Percentiles rank a stretch among this genome's conserved stretches.
These are phyloP conservation scores for Corythornis madagascariensis DNA, from an alignment of 2,113 vertebrate species.

Conservation along the genomic window DNA sequence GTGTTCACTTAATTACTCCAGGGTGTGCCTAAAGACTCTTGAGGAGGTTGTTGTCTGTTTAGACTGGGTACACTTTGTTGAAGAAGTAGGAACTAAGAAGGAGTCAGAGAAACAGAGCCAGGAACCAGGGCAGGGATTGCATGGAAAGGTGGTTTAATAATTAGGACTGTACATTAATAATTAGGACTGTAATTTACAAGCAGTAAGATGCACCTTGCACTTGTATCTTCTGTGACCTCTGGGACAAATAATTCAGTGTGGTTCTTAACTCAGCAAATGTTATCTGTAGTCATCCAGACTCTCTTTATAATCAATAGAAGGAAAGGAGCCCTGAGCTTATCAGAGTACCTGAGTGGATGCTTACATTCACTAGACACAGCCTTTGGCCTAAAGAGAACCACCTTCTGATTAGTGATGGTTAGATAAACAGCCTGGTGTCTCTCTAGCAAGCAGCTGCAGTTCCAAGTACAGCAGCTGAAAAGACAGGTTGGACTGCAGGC, in stretches of 20 bases:
- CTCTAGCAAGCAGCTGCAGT: neutral
- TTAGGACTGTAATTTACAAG: neutral
- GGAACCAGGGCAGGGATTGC: neutral
- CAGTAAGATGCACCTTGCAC: neutral
- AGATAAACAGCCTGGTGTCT: neutral
- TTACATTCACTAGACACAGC: neutral
- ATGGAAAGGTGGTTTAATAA: neutral
- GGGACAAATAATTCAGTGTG: neutral
- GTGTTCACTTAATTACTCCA: neutral
- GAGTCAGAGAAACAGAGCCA: neutral
- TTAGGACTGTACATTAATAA: neutral
- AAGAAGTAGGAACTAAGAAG: neutral
- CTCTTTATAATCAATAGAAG: neutral
- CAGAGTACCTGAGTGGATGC: neutral
- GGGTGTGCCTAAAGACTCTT: neutral
- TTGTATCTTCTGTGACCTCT: neutral
- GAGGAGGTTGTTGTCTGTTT: neutral
- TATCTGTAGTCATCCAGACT: neutral
- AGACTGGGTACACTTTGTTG: neutral
- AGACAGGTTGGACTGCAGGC: neutral
- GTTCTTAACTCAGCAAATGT: neutral
- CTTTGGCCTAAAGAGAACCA: neutral
- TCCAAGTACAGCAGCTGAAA: neutral
- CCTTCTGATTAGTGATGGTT: neutral
- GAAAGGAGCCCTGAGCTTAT: neutral